These are phyloP conservation scores for Spinibarbus caldwelli DNA, from an alignment of 2,797 vertebrate genomes.

Conservation along the genomic window DNA sequence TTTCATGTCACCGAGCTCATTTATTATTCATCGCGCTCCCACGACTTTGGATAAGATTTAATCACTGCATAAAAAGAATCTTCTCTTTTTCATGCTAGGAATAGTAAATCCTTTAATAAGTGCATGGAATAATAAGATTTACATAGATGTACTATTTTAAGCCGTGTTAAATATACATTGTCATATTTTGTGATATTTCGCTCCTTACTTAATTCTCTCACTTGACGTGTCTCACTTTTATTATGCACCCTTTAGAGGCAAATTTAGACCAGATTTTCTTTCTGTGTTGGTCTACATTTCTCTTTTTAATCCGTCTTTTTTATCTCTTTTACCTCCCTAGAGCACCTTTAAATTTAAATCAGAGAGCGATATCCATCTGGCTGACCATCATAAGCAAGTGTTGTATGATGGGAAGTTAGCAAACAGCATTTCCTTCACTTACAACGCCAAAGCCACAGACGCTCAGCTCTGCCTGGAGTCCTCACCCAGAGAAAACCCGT, in stretches of 20 bases:
- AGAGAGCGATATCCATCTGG: constrained; percentile 94
- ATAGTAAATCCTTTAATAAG: constrained; percentile 37
- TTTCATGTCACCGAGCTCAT: constrained; percentile 44
- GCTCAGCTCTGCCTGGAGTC: constrained; percentile 96
- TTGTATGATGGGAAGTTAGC: constrained; percentile 92
- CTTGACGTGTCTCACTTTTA: background rate
- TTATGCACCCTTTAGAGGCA: background rate
- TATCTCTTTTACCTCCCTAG: constrained; percentile 69
- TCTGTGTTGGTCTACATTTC: background rate
- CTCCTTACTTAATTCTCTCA: background rate
- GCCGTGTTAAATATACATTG: constrained; percentile 13
- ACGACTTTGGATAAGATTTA: constrained; percentile 47
- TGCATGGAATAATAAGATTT: background rate
- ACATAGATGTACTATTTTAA: constrained; percentile 11
- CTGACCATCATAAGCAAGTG: constrained; percentile 92
- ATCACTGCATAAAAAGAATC: constrained; percentile 46
- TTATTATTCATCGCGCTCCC: constrained; percentile 47
- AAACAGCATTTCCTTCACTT: constrained; percentile 90
- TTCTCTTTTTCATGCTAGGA: constrained; percentile 20
- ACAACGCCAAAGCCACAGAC: constrained; percentile 95
- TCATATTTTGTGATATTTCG: constrained; percentile 5
- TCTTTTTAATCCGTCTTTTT: background rate
- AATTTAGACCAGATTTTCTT: background rate
- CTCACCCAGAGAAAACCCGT: constrained; percentile 91
- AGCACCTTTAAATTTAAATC: constrained; percentile 96